phyloP scores from a whole-genome alignment of 2,888 invertebrate genomes.

The Eupithecia centaureata region DNA sequence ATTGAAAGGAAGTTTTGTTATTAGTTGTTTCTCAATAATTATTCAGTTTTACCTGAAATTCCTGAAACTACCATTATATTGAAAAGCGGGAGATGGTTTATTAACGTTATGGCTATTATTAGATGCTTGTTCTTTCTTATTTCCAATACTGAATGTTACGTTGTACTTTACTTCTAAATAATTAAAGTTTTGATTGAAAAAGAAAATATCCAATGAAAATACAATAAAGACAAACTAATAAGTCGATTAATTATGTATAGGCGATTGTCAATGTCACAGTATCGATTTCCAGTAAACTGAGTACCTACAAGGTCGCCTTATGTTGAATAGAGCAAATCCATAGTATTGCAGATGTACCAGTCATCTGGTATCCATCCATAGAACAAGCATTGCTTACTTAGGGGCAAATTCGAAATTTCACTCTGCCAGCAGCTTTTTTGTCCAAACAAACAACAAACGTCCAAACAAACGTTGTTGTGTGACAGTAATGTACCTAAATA shows the following conservation, averaged over 20 bases:
- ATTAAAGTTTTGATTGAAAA: not conserved
- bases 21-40: conserved; percentile 23
- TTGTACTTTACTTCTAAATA: not conserved
- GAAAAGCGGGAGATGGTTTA: not conserved
- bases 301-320: conserved; percentile 62
- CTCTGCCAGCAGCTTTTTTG: not conserved
- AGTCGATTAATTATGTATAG: conserved; percentile 35
- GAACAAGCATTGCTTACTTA: not conserved
- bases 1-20: conserved; percentile 25
- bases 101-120: not conserved
- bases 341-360: not conserved
- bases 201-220: conserved; percentile 15
- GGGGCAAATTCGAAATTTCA: not conserved
- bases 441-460: no score
- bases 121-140: not conserved
- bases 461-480: no score
- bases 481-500: no score
- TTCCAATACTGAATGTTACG: not conserved
- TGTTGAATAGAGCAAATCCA: conserved; percentile 44
- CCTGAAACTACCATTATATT: not conserved
- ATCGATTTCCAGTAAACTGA: conserved; percentile 62
- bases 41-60: conserved; percentile 21
- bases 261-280: conserved; percentile 51
- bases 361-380: not conserved
- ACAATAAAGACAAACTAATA: conserved; percentile 31